These are phyloP conservation scores for Porites australiensis DNA, from an alignment of 64 coral and sea anemone genomes.

Conservation along the genomic window DNA sequence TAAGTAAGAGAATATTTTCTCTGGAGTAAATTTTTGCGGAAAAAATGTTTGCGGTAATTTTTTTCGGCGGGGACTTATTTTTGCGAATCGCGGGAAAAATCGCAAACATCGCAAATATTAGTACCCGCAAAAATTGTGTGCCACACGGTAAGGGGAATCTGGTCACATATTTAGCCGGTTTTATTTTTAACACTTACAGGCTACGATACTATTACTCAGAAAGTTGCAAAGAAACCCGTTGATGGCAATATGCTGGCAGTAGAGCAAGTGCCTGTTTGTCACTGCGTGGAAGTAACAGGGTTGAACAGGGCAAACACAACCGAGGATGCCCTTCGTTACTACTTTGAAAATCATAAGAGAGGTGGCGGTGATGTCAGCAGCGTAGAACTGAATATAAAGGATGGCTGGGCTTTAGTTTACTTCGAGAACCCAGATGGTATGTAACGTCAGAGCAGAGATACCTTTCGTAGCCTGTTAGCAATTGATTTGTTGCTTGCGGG, in stretches of 20 bases:
- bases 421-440: conserved; percentile 32
- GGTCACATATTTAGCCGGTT: too few species aligned
- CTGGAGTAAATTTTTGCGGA: too few species aligned
- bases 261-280: conserved; percentile 8
- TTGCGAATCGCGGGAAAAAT: too few species aligned
- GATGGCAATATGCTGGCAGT: neutral
- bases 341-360: conserved; percentile 27
- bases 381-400: neutral
- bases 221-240: neutral
- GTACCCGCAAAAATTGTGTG: too few species aligned
- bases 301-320: conserved; percentile 1
- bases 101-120: too few species aligned
- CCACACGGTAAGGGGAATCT: too few species aligned
- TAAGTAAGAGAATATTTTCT: too few species aligned
- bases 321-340: neutral
- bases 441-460: too few species aligned
- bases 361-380: neutral
- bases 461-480: too few species aligned
- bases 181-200: neutral
- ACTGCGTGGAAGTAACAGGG: conserved; percentile 11
- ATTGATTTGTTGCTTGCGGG: too few species aligned
- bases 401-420: conserved; percentile 13
- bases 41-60: too few species aligned
- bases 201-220: conserved; percentile 5
- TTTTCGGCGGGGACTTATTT: too few species aligned